A percentile compares a stretch with the other conserved stretches of the same genome.
Conservation (phyloP, 2,797 vertebrate species). For the Centroberyx gerrardi region DNA sequence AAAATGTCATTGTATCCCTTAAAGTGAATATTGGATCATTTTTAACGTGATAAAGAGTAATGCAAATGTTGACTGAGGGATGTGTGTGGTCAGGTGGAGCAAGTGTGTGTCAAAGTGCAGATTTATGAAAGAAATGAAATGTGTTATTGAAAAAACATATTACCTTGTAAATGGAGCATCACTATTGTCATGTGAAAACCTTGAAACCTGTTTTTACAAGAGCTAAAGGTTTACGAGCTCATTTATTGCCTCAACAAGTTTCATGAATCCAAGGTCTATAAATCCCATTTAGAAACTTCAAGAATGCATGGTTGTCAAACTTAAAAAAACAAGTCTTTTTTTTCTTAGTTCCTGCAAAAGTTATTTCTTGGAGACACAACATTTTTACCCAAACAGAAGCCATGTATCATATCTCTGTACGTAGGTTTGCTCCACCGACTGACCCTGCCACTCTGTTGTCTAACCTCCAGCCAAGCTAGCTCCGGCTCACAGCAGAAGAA, state of each 20-base stretch:
- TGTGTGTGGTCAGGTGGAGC: not conserved
- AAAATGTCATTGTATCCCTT: not conserved
- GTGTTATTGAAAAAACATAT: not conserved
- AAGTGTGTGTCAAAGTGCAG: not conserved
- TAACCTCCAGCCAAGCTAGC: conserved; percentile 50
- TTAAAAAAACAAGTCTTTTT: not conserved
- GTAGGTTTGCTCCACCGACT: conserved; percentile 25
- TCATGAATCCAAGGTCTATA: not conserved
- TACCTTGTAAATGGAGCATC: not conserved
- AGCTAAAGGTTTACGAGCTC: not conserved
- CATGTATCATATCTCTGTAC: conserved; percentile 29
- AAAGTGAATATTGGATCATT: not conserved
- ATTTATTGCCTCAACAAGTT: not conserved
- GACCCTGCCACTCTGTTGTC: conserved; percentile 40
- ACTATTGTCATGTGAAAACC: not conserved
- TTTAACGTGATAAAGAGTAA: not conserved
- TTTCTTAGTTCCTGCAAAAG: not conserved
- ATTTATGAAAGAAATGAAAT: not conserved
- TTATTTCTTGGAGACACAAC: not conserved
- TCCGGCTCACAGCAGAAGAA: conserved; percentile 55
- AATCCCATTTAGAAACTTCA: not conserved
- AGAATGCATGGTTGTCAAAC: not conserved
- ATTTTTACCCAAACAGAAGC: conserved; percentile 14
- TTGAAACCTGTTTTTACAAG: not conserved
- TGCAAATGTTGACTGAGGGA: not conserved